Base-by-base conservation (phyloP, 2,113 vertebrate genomes). In the Chauna torquata region DNA sequence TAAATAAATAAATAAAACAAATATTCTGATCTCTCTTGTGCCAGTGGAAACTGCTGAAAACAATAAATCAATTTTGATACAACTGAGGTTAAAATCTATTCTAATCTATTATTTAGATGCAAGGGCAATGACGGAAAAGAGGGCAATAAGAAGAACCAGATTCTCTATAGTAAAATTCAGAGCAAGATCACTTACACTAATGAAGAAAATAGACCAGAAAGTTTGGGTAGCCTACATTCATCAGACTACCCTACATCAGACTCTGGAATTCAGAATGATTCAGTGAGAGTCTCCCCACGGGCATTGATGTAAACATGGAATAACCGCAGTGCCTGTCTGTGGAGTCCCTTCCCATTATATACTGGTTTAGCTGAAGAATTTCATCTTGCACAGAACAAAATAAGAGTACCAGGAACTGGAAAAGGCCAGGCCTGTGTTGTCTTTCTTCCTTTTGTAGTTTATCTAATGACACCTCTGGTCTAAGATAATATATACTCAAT, bases 271-370 rank as follows among this genome's bases (percentile, higher is more conserved):
- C 65, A 79, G 90, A 87, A 88, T 94, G 86, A 94, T 80, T 97
- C 94, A 95, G 88, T 5, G 4, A 82, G 81, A 89, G 70, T 66
- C 58, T 92, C 93, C 93, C 88, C 54, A 77, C 90, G 58, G 86
- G 94, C 70, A 50, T 40, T 82, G 94, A 82, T 89, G 84, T 85
- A 97, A 97, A 97, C 87, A 85, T 5, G 87, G 84, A 90, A 90
- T 74, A 95, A 95, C 91, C 91, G 66, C 89, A 94, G 27, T 77
- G 96, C 42, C 66, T 58, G 91, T 89, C 88, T 79, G 81, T 77
- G 81, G 58, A 87, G 81, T 87, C 45, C 13, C 66, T 90, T 90
- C 86, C 81, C 49, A 69, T 87, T 65, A 74, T 16, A 85, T 47
- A 15, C 47, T 89, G 57, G 52, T 57, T 88, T 92, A 70, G 86